These are phyloP conservation scores for Monopterus albus DNA, from an alignment of 2,113 vertebrate genomes.

Conservation along the genomic window DNA sequence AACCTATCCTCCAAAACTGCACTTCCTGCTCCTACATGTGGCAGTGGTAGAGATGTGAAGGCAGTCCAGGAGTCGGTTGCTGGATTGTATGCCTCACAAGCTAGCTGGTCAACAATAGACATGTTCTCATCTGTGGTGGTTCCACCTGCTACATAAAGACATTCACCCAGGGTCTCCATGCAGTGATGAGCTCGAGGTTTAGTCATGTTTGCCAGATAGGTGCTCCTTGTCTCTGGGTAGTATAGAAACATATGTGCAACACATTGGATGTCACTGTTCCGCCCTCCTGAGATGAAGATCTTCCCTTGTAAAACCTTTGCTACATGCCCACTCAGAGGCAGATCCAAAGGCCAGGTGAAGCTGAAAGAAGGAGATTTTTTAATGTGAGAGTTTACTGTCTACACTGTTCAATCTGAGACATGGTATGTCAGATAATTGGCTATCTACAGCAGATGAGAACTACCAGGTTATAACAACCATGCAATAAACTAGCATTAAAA, in stretches of 20 bases:
- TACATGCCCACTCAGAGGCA: constrained; percentile 67
- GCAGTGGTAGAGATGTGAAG: constrained; percentile 61
- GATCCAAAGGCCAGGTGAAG: constrained; percentile 66
- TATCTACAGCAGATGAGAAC: too few species aligned
- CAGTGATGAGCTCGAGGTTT: constrained; percentile 77
- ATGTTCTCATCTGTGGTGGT: constrained; percentile 27
- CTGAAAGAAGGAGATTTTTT: constrained; percentile 51
- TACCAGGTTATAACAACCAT: too few species aligned
- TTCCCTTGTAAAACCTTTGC: constrained; percentile 65
- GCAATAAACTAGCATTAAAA: too few species aligned
- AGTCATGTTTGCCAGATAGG: constrained; percentile 72
- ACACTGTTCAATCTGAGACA: not conserved
- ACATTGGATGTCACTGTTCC: constrained; percentile 55
- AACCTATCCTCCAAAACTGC: constrained; percentile 78
- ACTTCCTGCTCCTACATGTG: constrained; percentile 79
- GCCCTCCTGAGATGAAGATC: constrained; percentile 80
- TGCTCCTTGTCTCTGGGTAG: constrained; percentile 75
- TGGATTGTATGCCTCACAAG: constrained; percentile 77
- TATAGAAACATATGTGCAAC: constrained; percentile 75
- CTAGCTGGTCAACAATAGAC: constrained; percentile 58
- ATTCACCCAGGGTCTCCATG: constrained; percentile 74
- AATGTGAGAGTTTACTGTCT: not conserved
- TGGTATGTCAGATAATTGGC: too few species aligned
- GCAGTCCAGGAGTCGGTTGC: constrained; percentile 65
- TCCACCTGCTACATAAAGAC: constrained; percentile 80